Base-by-base conservation (phyloP, 2,113 vertebrate genomes). In the Neoarius graeffei region DNA sequence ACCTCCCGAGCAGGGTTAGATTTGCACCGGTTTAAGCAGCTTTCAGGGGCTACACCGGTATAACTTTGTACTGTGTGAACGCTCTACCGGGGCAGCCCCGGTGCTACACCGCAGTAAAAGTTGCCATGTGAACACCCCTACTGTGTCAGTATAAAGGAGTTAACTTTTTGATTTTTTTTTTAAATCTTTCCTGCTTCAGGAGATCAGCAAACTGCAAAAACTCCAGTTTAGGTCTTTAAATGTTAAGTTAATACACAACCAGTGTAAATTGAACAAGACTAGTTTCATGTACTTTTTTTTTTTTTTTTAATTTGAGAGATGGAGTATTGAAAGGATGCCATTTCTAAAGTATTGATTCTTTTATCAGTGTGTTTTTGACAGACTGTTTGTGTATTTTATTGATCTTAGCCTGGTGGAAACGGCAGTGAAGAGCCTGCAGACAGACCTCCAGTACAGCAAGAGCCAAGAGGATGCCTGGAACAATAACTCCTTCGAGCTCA, bases 381-480 rank as follows among this genome's bases (percentile, higher is more conserved):
- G 42, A 42, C 42, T 42, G 42, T 42, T 42, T 62, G 57, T 10
- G 5, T 42, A 7, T 7, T 4, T 62, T 1, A 25, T 19, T 81
- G 25, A 80, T 56, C 91, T 42, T 81, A 99, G 98, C 84, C 91
- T 99, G 59, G 97, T 99, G 13, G 97, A 97, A 87, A 89, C 95
- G 88, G 98, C 98, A 91, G 97, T 96, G 0, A 97, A 95, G 93
- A 98, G 95, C 89, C 95, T 99, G 79, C 96, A 99, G 90, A 73
- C 94, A 74, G 97, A 99, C 92, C 87, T 97, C 85, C 96, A 94
- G 88, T 94, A 83, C 88, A 94, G 96, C 20, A 96, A 91, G 88
- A 97, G 94, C 91, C 97, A 96, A 86, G 98, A 98, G 85, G 96
- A 97, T 0, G 97, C 98, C 0, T 99, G 98, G 98, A 99, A 99